Percentiles rank a stretch among this genome's conserved stretches.
phyloP scores from a whole-genome alignment of 2,797 vertebrate species.

The Phoebastria nigripes region DNA sequence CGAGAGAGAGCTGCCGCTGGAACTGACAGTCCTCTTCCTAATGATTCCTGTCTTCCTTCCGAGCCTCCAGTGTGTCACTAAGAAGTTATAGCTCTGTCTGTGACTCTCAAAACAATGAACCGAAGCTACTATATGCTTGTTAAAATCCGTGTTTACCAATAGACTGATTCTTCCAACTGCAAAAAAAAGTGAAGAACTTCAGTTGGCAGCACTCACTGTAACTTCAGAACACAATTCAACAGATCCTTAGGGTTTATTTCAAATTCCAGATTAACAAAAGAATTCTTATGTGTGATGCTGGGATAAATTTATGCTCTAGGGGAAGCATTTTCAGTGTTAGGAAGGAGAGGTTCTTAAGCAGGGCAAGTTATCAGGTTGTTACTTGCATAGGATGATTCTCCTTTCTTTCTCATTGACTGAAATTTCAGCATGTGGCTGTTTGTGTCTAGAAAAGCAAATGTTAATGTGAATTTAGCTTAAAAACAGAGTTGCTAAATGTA shows the following conservation, averaged over 20 bases:
- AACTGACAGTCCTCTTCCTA: background rate
- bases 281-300: background rate
- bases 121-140: background rate
- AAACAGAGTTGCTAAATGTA: background rate
- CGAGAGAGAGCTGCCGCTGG: background rate
- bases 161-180: background rate
- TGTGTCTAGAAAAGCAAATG: background rate
- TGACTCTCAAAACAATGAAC: background rate
- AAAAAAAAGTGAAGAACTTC: background rate
- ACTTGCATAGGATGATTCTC: background rate
- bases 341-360: background rate
- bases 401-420: background rate
- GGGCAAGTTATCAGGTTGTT: background rate
- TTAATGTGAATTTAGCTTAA: background rate
- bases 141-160: slow-evolving; percentile 6
- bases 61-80: background rate
- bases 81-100: background rate
- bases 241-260: background rate
- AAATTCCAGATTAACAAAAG: background rate
- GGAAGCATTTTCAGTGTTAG: background rate
- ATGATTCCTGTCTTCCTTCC: background rate
- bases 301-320: background rate
- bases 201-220: background rate
- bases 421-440: background rate
- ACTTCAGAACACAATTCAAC: background rate